phyloP scores from a whole-genome alignment of 1,140 invertebrate genomes.

The Mamestra configurata region DNA sequence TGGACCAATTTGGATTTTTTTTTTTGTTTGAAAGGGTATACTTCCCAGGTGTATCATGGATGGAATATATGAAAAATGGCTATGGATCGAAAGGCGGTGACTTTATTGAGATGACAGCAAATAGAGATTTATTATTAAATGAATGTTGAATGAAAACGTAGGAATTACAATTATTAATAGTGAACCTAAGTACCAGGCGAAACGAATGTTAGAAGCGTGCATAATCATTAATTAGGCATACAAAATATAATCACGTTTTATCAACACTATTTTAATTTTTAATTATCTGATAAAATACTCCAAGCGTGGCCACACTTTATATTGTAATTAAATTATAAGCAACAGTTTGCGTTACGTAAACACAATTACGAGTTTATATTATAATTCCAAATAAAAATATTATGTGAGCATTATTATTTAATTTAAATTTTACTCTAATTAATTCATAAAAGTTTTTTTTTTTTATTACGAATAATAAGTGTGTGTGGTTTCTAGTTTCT shows the following conservation, averaged over 20 bases:
- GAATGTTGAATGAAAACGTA: no score
- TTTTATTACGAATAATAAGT: no score
- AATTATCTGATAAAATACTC: slow-evolving; percentile 18
- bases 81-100: no score
- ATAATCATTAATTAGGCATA: slow-evolving; percentile 6
- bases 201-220: background rate
- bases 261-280: background rate
- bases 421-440: background rate
- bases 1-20: no score
- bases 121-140: no score
- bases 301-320: background rate
- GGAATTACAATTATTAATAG: no score
- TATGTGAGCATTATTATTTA: background rate
- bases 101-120: no score
- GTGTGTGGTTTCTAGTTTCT: no score
- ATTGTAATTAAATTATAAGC: background rate
- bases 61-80: no score
- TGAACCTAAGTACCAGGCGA: no score
- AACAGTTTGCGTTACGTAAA: background rate
- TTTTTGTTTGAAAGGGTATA: no score
- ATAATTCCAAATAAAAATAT: background rate
- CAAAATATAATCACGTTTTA: background rate
- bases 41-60: no score
- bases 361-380: background rate
- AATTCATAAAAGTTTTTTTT: background rate